Evolutionary conservation across 1,140 invertebrate genomes (phyloP).

Genomic region (Colletes latitarsis): DNA sequence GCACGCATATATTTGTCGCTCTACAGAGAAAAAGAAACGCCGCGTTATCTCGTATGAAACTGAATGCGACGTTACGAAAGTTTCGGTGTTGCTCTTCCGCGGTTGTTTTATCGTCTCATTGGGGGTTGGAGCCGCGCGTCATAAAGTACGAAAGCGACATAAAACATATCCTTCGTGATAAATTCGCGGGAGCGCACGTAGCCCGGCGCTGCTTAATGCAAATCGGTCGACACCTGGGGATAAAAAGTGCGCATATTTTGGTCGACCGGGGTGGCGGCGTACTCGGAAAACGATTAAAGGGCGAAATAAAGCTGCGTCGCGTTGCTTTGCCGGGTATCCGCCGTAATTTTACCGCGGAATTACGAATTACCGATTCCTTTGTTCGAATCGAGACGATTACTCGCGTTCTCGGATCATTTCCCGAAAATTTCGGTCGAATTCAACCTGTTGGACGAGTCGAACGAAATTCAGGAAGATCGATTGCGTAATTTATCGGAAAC

Average conservation of each 20-base stretch:
- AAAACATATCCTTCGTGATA: constrained; percentile 61
- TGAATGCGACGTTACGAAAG: constrained; percentile 37
- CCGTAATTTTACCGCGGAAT: no score
- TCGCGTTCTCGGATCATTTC: no score
- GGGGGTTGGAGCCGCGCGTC: background rate
- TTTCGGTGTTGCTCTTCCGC: constrained; percentile 23
- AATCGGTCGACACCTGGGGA: constrained; percentile 44
- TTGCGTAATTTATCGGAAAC: no score
- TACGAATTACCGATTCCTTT: no score
- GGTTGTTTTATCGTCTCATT: constrained; percentile 58
- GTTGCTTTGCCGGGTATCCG: background rate
- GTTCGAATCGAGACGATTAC: no score
- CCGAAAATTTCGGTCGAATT: no score
- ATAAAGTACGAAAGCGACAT: constrained; percentile 52
- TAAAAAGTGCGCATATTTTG: constrained; percentile 33
- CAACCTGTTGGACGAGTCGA: no score
- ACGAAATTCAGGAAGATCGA: no score
- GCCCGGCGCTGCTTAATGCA: constrained; percentile 60
- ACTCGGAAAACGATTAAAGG: constrained; percentile 4
- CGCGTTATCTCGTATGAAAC: constrained; percentile 47
- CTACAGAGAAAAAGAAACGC: constrained; percentile 14
- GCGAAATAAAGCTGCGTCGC: background rate
- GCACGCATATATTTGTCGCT: background rate
- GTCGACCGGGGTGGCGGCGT: background rate
- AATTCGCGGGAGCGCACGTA: constrained; percentile 46